Evolutionary conservation across 2,113 vertebrate species (phyloP).

Genomic region (Caranx melampygus): DNA sequence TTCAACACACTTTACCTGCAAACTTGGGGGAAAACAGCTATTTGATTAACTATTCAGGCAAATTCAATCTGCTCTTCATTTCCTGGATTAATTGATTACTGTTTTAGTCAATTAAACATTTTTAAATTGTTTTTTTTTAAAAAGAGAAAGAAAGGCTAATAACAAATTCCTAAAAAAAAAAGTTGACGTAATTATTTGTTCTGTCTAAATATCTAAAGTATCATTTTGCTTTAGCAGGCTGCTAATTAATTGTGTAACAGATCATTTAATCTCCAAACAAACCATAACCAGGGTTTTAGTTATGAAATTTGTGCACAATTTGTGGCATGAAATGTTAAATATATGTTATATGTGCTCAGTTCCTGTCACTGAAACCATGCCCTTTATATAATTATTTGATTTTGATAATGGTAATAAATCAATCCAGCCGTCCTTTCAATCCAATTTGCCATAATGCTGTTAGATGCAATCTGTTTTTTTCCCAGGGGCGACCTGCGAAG

Average conservation of each 20-base stretch:
- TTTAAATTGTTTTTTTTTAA: too few species aligned
- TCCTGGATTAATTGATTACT: neutral
- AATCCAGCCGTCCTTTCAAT: slow-evolving; percentile 1
- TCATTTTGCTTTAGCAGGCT: neutral
- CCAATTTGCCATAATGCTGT: too few species aligned
- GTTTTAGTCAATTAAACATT: neutral
- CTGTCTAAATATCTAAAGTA: neutral
- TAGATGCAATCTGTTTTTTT: slow-evolving; percentile 21
- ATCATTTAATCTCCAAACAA: neutral
- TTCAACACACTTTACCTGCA: neutral
- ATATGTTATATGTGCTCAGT: too few species aligned
- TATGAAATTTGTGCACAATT: neutral
- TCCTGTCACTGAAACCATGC: neutral
- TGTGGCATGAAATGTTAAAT: neutral
- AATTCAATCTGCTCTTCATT: too few species aligned
- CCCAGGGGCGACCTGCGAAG: slow-evolving; percentile 38
- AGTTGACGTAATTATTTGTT: neutral
- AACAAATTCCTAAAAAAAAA: neutral
- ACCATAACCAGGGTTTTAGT: neutral
- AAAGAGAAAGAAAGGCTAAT: neutral
- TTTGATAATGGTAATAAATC: slow-evolving; percentile 8
- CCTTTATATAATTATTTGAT: neutral
- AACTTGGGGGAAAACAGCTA: neutral
- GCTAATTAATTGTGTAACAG: too few species aligned
- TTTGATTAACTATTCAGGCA: neutral